These are phyloP conservation scores for Leucania comma DNA, from an alignment of 2,888 invertebrate genomes.

Conservation along the genomic window DNA sequence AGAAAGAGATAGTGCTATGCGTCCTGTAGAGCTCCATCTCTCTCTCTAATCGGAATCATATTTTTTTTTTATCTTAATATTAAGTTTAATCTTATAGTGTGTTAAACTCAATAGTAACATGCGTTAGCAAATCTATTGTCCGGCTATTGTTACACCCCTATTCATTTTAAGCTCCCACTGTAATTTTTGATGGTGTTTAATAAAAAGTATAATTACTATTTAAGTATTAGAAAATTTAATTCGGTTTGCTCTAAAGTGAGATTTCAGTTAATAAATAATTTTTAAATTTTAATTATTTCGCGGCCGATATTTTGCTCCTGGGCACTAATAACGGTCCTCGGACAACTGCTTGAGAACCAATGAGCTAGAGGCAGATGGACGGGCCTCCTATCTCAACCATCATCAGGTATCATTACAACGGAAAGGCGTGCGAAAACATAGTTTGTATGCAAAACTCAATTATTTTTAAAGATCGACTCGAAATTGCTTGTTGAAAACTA, in stretches of 20 bases:
- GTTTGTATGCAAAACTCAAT: constrained; percentile 50
- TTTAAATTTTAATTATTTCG: not conserved
- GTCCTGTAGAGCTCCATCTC: no score
- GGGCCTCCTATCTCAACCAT: constrained; percentile 7
- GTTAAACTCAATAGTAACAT: no score
- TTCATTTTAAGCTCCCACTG: no score
- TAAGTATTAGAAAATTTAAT: no score
- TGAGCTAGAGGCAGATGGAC: constrained; percentile 38
- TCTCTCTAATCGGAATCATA: no score
- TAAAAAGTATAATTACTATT: no score
- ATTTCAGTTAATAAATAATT: not conserved
- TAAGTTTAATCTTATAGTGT: no score
- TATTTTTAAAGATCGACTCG: constrained; percentile 32
- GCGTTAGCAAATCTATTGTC: no score
- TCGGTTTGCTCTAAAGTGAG: not conserved
- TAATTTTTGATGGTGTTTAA: no score
- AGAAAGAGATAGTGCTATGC: no score
- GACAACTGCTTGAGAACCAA: not conserved
- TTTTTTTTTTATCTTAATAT: no score
- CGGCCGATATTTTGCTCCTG: not conserved
- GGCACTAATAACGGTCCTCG: not conserved
- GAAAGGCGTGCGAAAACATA: constrained; percentile 38
- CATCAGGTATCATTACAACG: constrained; percentile 53
- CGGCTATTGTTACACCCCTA: no score
- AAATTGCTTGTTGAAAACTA: constrained; percentile 51